Percentiles rank a stretch among this genome's conserved stretches.
These are phyloP conservation scores for Tarsius wallacei DNA, from an alignment of 2,797 vertebrate species.

Conservation along the genomic window DNA sequence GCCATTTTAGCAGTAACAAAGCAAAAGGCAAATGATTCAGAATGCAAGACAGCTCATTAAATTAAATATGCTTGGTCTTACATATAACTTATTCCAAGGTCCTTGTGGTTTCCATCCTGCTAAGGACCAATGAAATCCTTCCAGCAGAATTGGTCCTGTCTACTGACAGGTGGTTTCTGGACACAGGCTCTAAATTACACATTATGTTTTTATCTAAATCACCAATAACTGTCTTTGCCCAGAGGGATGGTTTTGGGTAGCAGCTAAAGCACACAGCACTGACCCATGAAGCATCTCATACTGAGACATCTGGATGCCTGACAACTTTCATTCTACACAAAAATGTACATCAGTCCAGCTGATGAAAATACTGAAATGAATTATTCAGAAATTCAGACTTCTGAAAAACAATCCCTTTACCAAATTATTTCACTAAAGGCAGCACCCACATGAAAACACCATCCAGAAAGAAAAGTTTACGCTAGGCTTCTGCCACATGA, in stretches of 20 bases:
- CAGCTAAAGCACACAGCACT: not conserved
- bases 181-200: not conserved
- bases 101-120: not conserved
- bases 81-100: fast-evolving
- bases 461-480: not conserved
- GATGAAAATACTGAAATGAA: not conserved
- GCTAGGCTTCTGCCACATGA: not conserved
- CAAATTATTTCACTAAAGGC: not conserved
- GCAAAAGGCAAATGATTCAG: not conserved
- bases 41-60: not conserved
- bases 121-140: not conserved
- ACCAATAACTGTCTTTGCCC: not conserved
- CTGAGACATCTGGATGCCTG: not conserved
- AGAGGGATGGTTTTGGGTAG: not conserved
- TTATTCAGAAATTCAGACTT: not conserved
- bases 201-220: not conserved
- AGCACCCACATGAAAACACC: not conserved
- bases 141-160: not conserved
- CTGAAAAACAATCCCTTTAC: slow-evolving; percentile 32
- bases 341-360: not conserved
- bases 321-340: not conserved
- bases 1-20: slow-evolving; percentile 8
- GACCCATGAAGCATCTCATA: not conserved
- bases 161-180: not conserved
- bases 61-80: not conserved